Percentiles rank a stretch among this genome's conserved stretches.
These are phyloP conservation scores for Ciconia boyciana DNA, from an alignment of 2,113 vertebrate species.

Conservation along the genomic window DNA sequence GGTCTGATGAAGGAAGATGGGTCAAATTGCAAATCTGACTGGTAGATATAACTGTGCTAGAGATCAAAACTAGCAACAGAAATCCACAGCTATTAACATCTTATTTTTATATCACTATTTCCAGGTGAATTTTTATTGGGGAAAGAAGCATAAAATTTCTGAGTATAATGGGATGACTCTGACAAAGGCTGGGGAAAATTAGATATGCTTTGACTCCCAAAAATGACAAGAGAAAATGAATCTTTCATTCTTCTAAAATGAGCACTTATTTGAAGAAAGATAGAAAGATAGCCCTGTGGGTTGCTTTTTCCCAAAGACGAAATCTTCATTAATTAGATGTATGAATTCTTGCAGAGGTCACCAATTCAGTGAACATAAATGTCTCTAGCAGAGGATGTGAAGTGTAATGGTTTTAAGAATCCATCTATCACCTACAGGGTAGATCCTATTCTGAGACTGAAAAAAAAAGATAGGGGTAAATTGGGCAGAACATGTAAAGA, in stretches of 20 bases:
- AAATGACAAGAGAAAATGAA: not conserved
- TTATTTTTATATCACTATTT: not conserved
- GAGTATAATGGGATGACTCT: not conserved
- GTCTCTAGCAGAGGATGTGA: not conserved
- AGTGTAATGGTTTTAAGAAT: not conserved
- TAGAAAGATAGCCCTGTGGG: not conserved
- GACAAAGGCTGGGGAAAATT: not conserved
- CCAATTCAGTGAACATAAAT: not conserved
- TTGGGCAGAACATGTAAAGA: not conserved
- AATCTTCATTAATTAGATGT: not conserved
- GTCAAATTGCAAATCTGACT: not conserved
- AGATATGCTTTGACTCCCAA: not conserved
- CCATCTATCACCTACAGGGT: not conserved
- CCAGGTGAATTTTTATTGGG: not conserved
- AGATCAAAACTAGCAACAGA: not conserved
- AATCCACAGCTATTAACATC: not conserved
- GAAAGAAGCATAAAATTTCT: not conserved
- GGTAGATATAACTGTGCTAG: not conserved
- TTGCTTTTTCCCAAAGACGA: not conserved
- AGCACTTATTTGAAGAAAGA: not conserved
- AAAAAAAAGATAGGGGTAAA: not conserved
- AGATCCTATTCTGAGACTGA: not conserved
- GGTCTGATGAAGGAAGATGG: not conserved
- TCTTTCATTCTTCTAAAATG: not conserved
- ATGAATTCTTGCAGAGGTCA: not conserved